phyloP scores from a whole-genome alignment of 2,113 vertebrate genomes.

The Acanthochromis polyacanthus region DNA sequence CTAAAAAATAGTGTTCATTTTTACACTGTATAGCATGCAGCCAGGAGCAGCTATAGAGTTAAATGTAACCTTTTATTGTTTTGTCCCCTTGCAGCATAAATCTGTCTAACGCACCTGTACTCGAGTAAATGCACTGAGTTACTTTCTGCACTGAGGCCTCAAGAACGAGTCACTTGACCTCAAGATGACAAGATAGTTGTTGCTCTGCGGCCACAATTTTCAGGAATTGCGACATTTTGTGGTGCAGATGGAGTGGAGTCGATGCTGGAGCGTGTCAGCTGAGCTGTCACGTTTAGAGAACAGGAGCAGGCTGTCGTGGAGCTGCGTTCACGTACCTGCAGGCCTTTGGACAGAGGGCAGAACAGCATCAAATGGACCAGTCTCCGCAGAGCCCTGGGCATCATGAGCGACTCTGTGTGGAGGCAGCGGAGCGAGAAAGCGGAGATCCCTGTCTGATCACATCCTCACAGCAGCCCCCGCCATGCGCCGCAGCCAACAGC shows the following conservation, averaged over 20 bases:
- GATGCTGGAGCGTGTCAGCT: neutral
- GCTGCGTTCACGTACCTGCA: conserved; percentile 82
- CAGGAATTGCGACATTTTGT: neutral
- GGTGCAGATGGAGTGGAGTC: neutral
- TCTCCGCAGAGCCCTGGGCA: conserved; percentile 90
- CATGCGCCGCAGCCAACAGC: conserved; percentile 8
- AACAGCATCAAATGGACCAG: conserved; percentile 91
- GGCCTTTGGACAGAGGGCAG: conserved; percentile 91
- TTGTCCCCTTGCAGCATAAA: too few relatives aligned
- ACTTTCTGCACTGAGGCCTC: neutral
- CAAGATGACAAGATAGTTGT: too few relatives aligned
- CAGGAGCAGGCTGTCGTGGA: too few relatives aligned
- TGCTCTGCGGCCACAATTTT: neutral
- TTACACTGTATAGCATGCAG: too few relatives aligned
- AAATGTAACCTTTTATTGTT: too few relatives aligned
- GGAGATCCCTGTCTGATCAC: conserved; percentile 58
- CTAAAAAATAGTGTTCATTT: too few relatives aligned
- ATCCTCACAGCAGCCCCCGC: conserved; percentile 51
- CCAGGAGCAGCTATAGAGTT: too few relatives aligned
- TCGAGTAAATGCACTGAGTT: too few relatives aligned
- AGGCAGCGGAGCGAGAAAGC: conserved; percentile 46
- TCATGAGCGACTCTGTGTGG: conserved; percentile 70
- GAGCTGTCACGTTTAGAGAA: neutral
- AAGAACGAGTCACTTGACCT: too few relatives aligned
- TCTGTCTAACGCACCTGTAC: too few relatives aligned